These are phyloP conservation scores for Liasis olivaceus DNA, from an alignment of 2,797 vertebrate species.

Conservation along the genomic window DNA sequence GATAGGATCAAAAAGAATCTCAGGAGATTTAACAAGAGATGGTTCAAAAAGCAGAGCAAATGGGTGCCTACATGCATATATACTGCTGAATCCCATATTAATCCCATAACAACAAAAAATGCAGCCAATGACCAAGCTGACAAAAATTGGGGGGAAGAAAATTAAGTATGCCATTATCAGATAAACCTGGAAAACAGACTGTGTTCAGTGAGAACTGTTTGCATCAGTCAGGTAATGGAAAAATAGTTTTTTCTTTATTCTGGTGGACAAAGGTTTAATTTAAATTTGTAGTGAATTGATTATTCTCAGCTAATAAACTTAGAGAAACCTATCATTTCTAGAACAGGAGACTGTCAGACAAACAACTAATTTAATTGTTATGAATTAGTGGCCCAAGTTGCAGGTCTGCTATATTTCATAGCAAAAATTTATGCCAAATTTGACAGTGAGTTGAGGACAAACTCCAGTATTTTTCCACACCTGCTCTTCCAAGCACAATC, in stretches of 20 bases:
- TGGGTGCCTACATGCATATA: background rate
- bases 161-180: background rate
- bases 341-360: background rate
- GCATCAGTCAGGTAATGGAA: background rate
- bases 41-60: background rate
- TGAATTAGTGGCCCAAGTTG: background rate
- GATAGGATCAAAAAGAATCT: background rate
- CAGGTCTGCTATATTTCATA: background rate
- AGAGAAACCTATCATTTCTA: background rate
- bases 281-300: background rate
- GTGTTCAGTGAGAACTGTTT: background rate
- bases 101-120: background rate
- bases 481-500: background rate
- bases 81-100: background rate
- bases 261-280: background rate
- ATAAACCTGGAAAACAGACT: background rate
- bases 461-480: background rate
- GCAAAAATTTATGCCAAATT: background rate
- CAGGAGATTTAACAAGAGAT: background rate
- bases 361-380: conserved; percentile 4
- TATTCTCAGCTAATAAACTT: background rate
- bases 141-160: background rate
- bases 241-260: background rate
- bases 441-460: background rate
- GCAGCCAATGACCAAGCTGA: background rate